Evolutionary conservation across 2,888 invertebrate genomes (phyloP), one percentile per base, ranked within the genome.

Genomic region (Ramazzottius varieornatus): DNA sequence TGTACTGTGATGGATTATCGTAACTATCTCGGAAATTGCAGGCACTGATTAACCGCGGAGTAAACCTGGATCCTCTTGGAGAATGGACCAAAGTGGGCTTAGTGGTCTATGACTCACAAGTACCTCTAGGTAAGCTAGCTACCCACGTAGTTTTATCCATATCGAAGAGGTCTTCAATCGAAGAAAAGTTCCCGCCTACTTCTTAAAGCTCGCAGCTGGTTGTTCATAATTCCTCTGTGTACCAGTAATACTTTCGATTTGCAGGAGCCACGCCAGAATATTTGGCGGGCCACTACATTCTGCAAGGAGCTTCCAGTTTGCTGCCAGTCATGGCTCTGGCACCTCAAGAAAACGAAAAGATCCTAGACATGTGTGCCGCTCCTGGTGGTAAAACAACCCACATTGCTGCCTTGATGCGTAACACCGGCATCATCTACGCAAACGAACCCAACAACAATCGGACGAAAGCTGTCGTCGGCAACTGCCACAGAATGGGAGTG

Each of bases 351-450:
- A 86, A 89, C 73, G 94, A 96, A 78, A 81, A 84, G 69, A 83
- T 96, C 69, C 79, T 99, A 34, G 98, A 99, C 73, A 88, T 99
- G 91, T 89, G 92, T 74, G 84, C 94, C 0, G 98, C 98, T 0
- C 98, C 98, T 0, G 98, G 98, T 64, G 98, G 98, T 8, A 99
- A 99, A 79, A 90, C 96, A 0, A 90, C 93, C 0, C 93, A 99
- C 75, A 93, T 99, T 67, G 88, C 93, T 65, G 86, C 94, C 0
- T 80, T 98, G 16, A 98, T 99, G 96, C 92, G 92, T 76, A 96
- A 96, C 75, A 94, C 94, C 0, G 98, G 99, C 0, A 83, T 86
- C 1, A 75, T 99, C 33, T 92, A 96, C 76, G 89, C 94, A 1
- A 99, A 99, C 77, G 99, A 99, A 75, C 83, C 85, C 0, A 93